Conservation (phyloP, 2,888 invertebrate genomes). For the Andrena hattorfiana region DNA sequence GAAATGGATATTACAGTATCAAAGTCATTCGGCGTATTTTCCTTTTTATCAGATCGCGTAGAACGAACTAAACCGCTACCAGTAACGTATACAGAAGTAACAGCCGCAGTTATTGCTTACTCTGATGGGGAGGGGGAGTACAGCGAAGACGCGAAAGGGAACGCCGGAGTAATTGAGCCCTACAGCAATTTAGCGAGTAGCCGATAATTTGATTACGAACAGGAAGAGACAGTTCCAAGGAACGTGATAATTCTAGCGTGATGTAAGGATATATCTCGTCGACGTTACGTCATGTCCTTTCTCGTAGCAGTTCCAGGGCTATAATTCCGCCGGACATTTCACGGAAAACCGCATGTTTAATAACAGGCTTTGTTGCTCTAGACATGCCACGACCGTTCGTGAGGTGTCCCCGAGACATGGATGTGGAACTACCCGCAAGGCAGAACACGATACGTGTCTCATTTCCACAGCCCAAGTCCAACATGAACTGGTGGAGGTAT, state of each 20-base stretch:
- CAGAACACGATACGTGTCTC: constrained; percentile 85
- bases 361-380: constrained; percentile 73
- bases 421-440: constrained; percentile 86
- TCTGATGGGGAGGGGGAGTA: background rate
- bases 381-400: constrained; percentile 87
- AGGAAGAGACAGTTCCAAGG: constrained; percentile 21
- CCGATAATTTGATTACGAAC: constrained; percentile 46
- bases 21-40: no score
- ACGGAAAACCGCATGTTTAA: constrained; percentile 58
- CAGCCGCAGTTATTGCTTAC: background rate
- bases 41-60: background rate
- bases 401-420: constrained; percentile 88
- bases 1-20: no score
- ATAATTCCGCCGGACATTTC: constrained; percentile 45
- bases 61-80: background rate
- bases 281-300: constrained; percentile 12
- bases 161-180: constrained; percentile 26
- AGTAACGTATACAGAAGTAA: constrained; percentile 19
- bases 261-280: constrained; percentile 16
- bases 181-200: constrained; percentile 26
- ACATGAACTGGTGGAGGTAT: constrained; percentile 89
- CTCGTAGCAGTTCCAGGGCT: background rate
- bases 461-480: constrained; percentile 88
- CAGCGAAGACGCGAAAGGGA: constrained; percentile 13
- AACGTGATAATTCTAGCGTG: constrained; percentile 21